phyloP scores from a whole-genome alignment of 2,797 vertebrate genomes.

The Sebastes steindachneri region DNA sequence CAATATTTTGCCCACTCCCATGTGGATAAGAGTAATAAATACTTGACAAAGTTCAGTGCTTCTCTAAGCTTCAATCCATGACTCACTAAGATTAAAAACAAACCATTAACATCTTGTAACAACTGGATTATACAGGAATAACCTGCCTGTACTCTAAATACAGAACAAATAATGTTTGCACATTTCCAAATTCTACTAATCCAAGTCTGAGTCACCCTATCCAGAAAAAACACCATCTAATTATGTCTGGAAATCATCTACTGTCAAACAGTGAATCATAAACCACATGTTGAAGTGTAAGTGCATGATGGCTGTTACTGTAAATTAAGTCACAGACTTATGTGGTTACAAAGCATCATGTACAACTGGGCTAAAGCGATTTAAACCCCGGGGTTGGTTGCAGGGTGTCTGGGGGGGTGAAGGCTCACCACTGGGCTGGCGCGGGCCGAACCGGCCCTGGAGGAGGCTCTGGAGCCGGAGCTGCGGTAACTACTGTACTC shows the following conservation, averaged over 20 bases:
- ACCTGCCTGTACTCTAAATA: not conserved
- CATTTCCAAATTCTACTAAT: not conserved
- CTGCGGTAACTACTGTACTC: constrained; percentile 88
- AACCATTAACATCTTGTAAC: not conserved
- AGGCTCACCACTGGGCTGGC: constrained; percentile 96
- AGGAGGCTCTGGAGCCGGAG: constrained; percentile 90
- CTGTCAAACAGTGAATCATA: not conserved
- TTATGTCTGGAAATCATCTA: not conserved
- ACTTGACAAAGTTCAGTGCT: not conserved
- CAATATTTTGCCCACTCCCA: no score
- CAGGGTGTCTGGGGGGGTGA: not conserved
- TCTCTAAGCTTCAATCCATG: not conserved
- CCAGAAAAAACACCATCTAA: not conserved
- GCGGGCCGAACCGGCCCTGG: constrained; percentile 92
- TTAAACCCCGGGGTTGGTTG: not conserved
- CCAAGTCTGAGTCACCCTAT: not conserved
- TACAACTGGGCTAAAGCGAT: not conserved
- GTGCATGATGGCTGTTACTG: not conserved
- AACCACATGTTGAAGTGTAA: not conserved
- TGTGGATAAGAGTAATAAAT: no score
- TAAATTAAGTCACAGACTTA: not conserved
- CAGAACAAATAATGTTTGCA: not conserved
- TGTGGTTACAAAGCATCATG: not conserved
- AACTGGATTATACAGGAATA: not conserved
- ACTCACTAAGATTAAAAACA: not conserved